Conservation (phyloP, 2,113 vertebrate genomes). For the Mus musculus region GRCm39 chr8:115481001-115481500, state of each 20-base stretch:
- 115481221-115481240: constrained; percentile 86
- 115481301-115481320: constrained; percentile 70
- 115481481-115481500: not conserved
- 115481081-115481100: constrained; percentile 86
- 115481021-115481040: constrained; percentile 86
- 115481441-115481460: not conserved
- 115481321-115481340: constrained; percentile 75
- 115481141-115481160: constrained; percentile 81
- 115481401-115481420: not conserved
- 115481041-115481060: constrained; percentile 83
- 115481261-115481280: constrained; percentile 75
- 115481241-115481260: constrained; percentile 87
- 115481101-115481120: constrained; percentile 79
- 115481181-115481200: constrained; percentile 85
- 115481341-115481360: not conserved
- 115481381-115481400: not conserved
- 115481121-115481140: constrained; percentile 83
- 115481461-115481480: not conserved
- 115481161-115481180: constrained; percentile 75
- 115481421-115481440: not conserved
- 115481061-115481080: constrained; percentile 86
- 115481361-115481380: not conserved
- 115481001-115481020: constrained; percentile 88
- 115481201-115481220: constrained; percentile 89
- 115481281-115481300: constrained; percentile 79